These are phyloP conservation scores for Alloscopus bannaensis DNA, from an alignment of 2,888 invertebrate genomes.

Conservation along the genomic window DNA sequence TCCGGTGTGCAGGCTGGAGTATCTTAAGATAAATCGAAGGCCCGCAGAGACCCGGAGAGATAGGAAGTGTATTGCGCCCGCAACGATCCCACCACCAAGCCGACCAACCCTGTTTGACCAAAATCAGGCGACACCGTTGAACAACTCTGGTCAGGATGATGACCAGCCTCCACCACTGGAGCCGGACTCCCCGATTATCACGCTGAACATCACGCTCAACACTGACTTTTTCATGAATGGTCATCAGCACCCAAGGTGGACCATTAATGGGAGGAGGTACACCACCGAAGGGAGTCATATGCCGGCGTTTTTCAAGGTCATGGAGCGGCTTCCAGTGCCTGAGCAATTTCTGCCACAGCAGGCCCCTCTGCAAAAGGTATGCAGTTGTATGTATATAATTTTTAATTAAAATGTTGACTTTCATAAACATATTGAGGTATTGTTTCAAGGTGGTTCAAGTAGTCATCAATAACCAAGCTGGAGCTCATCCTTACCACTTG, in stretches of 20 bases:
- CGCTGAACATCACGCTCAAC: background rate
- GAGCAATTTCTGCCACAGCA: background rate
- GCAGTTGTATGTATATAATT: background rate
- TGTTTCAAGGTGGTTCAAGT: background rate
- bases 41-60: background rate
- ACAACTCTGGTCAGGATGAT: background rate
- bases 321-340: background rate
- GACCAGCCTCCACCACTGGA: too few relatives aligned
- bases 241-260: background rate
- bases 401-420: background rate
- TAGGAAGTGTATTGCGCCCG: background rate
- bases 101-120: background rate
- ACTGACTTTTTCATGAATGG: background rate
- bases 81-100: background rate
- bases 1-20: background rate
- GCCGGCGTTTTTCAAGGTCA: background rate
- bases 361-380: background rate
- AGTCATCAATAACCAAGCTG: slow-evolving; percentile 13
- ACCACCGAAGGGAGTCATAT: background rate
- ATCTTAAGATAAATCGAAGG: background rate
- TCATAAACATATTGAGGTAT: background rate
- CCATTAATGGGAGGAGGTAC: background rate
- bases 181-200: too few relatives aligned
- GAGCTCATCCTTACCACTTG: slow-evolving; percentile 8
- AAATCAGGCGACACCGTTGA: background rate